These are phyloP conservation scores for Glaucidium brasilianum DNA, from an alignment of 2,113 vertebrate genomes.

Conservation along the genomic window DNA sequence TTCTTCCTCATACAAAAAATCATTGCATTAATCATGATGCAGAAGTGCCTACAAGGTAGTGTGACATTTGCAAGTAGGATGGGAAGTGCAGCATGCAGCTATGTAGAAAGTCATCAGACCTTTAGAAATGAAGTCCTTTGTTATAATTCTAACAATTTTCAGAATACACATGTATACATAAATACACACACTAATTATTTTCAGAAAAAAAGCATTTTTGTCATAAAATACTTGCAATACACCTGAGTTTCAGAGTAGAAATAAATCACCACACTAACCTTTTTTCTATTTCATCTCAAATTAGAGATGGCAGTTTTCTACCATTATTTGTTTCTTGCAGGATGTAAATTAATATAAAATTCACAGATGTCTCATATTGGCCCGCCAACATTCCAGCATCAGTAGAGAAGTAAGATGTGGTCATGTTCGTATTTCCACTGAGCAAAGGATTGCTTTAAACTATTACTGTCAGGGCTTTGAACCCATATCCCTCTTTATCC, in stretches of 20 bases:
- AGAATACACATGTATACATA: background rate
- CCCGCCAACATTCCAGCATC: background rate
- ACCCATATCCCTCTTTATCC: background rate
- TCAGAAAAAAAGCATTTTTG: background rate
- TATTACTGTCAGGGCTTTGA: background rate
- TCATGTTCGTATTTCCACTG: background rate
- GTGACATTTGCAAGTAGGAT: background rate
- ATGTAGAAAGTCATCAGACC: background rate
- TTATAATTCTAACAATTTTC: background rate
- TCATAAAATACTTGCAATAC: background rate
- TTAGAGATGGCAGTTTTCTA: background rate
- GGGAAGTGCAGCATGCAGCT: background rate
- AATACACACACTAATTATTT: background rate
- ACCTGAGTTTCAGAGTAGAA: slow-evolving; percentile 23
- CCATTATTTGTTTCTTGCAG: background rate
- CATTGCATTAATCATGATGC: background rate
- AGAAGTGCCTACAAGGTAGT: background rate
- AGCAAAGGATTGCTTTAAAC: background rate
- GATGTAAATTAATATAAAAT: background rate
- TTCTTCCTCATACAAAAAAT: background rate
- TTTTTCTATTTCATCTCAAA: background rate
- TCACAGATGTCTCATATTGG: background rate
- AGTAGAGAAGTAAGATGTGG: background rate
- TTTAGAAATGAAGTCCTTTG: background rate
- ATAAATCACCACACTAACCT: slow-evolving; percentile 52